These are phyloP conservation scores for Drosophila ogumai DNA, from an alignment of 1,140 invertebrate genomes.

Conservation along the genomic window DNA sequence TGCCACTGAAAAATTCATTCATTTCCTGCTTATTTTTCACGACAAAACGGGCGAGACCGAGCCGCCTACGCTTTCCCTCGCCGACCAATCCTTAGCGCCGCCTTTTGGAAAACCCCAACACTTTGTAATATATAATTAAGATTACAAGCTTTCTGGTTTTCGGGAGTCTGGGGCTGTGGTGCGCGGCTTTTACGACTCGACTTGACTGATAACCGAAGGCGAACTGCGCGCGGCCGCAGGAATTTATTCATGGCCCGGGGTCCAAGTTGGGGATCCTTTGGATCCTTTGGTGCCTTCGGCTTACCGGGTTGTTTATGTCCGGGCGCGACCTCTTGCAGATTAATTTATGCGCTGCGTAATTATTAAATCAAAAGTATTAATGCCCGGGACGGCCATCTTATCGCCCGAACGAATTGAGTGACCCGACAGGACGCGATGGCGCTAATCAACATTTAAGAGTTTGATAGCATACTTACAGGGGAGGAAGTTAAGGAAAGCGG, in stretches of 20 bases:
- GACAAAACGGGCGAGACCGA: constrained; percentile 56
- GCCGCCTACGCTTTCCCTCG: background rate
- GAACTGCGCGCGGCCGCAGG: constrained; percentile 46
- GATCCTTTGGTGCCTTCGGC: constrained; percentile 53
- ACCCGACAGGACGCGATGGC: constrained; percentile 10
- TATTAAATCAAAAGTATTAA: constrained; percentile 71
- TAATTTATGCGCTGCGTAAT: constrained; percentile 72
- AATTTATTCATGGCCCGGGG: constrained; percentile 76
- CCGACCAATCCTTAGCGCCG: background rate
- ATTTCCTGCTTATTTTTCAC: constrained; percentile 78
- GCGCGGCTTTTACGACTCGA: constrained; percentile 52
- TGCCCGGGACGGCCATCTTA: constrained; percentile 29
- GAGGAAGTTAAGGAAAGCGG: background rate
- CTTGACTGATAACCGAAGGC: constrained; percentile 78
- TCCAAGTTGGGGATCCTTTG: constrained; percentile 34
- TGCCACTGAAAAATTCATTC: constrained; percentile 82
- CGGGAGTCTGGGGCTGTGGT: constrained; percentile 50
- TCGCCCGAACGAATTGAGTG: constrained; percentile 15
- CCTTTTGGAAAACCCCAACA: constrained; percentile 55
- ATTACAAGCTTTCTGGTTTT: constrained; percentile 79
- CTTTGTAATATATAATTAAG: constrained; percentile 84
- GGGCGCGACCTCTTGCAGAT: constrained; percentile 52
- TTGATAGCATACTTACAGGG: constrained; percentile 22
- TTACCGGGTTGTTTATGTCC: constrained; percentile 66
- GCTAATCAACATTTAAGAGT: constrained; percentile 47